Conservation (phyloP, 2,797 vertebrate genomes). For the Neostethus bicornis region DNA sequence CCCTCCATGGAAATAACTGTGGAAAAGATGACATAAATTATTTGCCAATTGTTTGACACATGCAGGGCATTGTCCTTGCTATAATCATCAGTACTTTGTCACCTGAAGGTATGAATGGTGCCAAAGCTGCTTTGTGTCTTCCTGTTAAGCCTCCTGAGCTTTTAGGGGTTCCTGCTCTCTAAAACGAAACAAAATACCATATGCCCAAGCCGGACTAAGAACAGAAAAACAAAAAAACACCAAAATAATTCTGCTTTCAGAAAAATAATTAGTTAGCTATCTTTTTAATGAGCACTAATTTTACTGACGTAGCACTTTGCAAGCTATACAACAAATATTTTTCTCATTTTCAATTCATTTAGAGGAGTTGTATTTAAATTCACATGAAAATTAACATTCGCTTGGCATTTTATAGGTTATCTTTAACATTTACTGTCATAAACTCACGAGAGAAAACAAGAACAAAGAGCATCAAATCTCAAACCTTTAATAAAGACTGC, state of each 20-base stretch:
- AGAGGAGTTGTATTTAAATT: constrained; percentile 10
- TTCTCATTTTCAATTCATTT: not conserved
- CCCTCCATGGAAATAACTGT: constrained; percentile 93
- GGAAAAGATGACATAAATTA: constrained; percentile 97
- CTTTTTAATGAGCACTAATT: constrained; percentile 17
- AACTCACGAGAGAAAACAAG: constrained; percentile 24
- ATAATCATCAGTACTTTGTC: constrained; percentile 95
- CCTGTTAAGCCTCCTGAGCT: constrained; percentile 82
- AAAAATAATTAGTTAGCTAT: not conserved
- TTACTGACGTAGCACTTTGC: not conserved
- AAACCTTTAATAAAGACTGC: constrained; percentile 9
- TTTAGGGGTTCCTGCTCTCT: constrained; percentile 57
- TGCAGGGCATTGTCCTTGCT: constrained; percentile 94
- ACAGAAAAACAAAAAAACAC: constrained; percentile 35
- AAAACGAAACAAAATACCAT: constrained; percentile 34
- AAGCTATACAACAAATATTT: not conserved
- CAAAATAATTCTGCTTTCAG: constrained; percentile 18
- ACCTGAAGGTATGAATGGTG: constrained; percentile 89
- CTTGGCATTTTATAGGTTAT: constrained; percentile 12
- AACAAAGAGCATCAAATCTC: constrained; percentile 9
- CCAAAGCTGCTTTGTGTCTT: constrained; percentile 89
- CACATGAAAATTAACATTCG: constrained; percentile 9
- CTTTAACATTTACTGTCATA: constrained; percentile 42
- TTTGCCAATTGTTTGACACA: constrained; percentile 98
- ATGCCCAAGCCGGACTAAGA: constrained; percentile 22